Base-by-base conservation (phyloP, 2,113 vertebrate species). In the Strix aluco region DNA sequence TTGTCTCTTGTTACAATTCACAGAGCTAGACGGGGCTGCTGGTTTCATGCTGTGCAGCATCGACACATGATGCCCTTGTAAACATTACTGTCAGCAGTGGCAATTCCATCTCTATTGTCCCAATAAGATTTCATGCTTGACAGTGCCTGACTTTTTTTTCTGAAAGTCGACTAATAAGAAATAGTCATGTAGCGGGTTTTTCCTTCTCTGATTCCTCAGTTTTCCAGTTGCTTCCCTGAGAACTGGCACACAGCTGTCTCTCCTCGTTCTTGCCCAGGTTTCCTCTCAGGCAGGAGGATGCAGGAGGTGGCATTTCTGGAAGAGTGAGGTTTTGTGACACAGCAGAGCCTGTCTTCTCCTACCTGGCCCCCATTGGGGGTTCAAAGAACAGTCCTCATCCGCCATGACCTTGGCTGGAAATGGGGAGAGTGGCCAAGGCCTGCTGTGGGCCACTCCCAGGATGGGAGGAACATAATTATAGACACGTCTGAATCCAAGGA, bases 101-200 rank as follows among this genome's bases (percentile, higher is more conserved):
- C 94, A 96, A 91, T 86, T 97, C 93, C 73, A 92, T 97, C 91
- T 96, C 96, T 96, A 85, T 94, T 92, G 95, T 95, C 94, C 91
- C 91, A 87, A 81, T 57, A 93, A 97, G 83, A 95, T 96, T 95
- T 93, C 92, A 96, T 92, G 92, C 92, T 96, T 94, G 57, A 67
- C 83, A 84, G 69, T 91, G 88, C 80, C 66, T 93, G 82, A 75
- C 75, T 90, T 71, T 92, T 94, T 34, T 77, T 69, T 9, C 52
- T 3, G 1, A 74, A 94, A 65, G 36, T 86, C 7, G 8, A 61
- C 83, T 91, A 94, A 94, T 96, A 93, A 81, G 77, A 90, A 90
- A 79, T 79, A 55, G 65, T 81, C 57, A 32, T 17, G 61, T 58
- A 73, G 65, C 0, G 1, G 51, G 44, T 51, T 89, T 94, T 92